phyloP scores from a whole-genome alignment of 2,797 vertebrate species.

The Pteropus rufus region DNA sequence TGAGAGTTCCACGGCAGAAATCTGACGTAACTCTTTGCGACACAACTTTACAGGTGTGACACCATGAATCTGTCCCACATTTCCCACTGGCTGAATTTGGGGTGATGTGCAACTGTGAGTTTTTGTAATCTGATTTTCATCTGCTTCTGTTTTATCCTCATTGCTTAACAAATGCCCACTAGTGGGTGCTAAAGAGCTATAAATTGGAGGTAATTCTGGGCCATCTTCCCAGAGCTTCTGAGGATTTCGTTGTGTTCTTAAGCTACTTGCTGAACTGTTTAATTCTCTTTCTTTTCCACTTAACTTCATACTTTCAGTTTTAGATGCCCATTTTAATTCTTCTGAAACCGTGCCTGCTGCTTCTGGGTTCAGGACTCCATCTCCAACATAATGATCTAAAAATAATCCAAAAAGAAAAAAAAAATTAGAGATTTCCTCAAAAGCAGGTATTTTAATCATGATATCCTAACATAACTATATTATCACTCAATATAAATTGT shows the following conservation, averaged over 20 bases:
- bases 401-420: conserved; percentile 60
- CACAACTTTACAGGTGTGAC: conserved; percentile 84
- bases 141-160: conserved; percentile 63
- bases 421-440: conserved; percentile 39
- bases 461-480: background rate
- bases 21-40: conserved; percentile 85
- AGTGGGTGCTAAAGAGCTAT: conserved; percentile 38
- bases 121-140: conserved; percentile 59
- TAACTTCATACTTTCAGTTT: conserved; percentile 63
- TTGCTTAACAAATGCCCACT: conserved; percentile 48
- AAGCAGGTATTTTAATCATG: conserved; percentile 22
- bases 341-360: conserved; percentile 66
- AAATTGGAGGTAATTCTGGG: conserved; percentile 54
- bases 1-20: conserved; percentile 82
- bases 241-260: conserved; percentile 55
- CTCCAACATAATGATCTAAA: conserved; percentile 73
- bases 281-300: conserved; percentile 71
- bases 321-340: conserved; percentile 73
- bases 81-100: conserved; percentile 62
- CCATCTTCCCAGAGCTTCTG: conserved; percentile 56
- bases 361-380: conserved; percentile 62
- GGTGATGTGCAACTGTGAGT: conserved; percentile 40
- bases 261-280: conserved; percentile 49
- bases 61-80: conserved; percentile 70
- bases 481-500: background rate